Percentiles rank a stretch among this genome's conserved stretches.
These are phyloP conservation scores for Ferrisia virgata DNA, from an alignment of 2,888 invertebrate genomes.

Conservation along the genomic window DNA sequence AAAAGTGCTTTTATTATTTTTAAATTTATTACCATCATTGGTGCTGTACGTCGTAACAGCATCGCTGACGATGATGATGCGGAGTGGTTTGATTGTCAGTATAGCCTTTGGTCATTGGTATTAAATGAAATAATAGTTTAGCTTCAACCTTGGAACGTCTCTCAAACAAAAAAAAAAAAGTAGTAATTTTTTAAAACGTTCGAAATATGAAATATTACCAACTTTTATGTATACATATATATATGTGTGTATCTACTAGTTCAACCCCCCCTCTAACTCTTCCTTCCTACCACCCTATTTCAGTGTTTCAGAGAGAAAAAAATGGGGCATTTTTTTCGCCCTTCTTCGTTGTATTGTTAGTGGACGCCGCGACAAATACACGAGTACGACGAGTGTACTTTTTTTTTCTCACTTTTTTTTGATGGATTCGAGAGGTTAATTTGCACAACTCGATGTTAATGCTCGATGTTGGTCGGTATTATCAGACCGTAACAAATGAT, in stretches of 20 bases:
- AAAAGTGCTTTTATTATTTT: conserved; percentile 28
- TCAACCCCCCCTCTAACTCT: too few species aligned
- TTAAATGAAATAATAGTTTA: background rate
- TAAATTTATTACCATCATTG: background rate
- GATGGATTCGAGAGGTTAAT: conserved; percentile 13
- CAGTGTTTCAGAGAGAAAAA: too few species aligned
- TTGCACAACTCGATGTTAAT: background rate
- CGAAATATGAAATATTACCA: conserved; percentile 7
- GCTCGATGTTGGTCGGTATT: background rate
- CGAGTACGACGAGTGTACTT: too few species aligned
- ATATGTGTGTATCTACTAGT: too few species aligned
- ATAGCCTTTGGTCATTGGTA: conserved; percentile 29
- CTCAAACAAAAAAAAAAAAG: background rate
- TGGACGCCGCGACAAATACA: too few species aligned
- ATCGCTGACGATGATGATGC: background rate
- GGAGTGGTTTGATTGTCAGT: conserved; percentile 20
- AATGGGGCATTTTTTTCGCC: too few species aligned
- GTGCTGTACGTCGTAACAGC: background rate
- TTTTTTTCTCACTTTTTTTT: too few species aligned
- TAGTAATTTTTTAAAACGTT: conserved; percentile 2
- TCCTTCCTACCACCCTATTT: too few species aligned
- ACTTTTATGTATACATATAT: too few species aligned
- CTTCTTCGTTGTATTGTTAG: too few species aligned
- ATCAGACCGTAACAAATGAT: conserved; percentile 17
- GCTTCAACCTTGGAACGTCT: conserved; percentile 31